These are phyloP conservation scores for Heliocidaris tuberculata DNA, from an alignment of 35 echinoderm and acorn worm species.

Conservation along the genomic window DNA sequence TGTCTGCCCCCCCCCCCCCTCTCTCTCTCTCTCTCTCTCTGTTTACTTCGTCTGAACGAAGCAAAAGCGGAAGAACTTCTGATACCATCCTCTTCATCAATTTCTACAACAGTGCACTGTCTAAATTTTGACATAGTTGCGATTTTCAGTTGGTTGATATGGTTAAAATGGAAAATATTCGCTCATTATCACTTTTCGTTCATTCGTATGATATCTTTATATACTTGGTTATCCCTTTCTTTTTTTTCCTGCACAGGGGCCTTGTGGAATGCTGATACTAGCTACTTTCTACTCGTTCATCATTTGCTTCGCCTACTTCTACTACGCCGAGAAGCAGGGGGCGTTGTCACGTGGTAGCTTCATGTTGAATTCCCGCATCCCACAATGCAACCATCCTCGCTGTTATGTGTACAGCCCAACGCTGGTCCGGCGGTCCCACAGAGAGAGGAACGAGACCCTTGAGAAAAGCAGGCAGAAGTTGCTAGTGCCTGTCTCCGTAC, in stretches of 20 bases:
- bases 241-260: constrained; percentile 31
- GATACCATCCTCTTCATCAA: too few relatives aligned
- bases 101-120: too few relatives aligned
- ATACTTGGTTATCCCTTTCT: neutral
- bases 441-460: constrained; percentile 59
- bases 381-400: constrained; percentile 51
- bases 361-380: constrained; percentile 49
- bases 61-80: too few relatives aligned
- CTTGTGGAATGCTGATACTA: constrained; percentile 63
- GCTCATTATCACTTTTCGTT: neutral
- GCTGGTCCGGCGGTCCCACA: constrained; percentile 24
- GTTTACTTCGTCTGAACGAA: too few relatives aligned
- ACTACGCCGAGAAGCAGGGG: constrained; percentile 58
- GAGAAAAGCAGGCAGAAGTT: constrained; percentile 56
- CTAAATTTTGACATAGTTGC: too few relatives aligned
- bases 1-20: too few relatives aligned
- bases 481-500: constrained; percentile 63
- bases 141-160: neutral
- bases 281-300: constrained; percentile 68
- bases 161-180: neutral
- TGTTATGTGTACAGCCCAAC: constrained; percentile 49
- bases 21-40: too few relatives aligned
- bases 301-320: constrained; percentile 64
- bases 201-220: neutral
- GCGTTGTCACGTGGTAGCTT: constrained; percentile 43